These are phyloP conservation scores for Leuciscus idus DNA, from an alignment of 2,113 vertebrate genomes.

Conservation along the genomic window DNA sequence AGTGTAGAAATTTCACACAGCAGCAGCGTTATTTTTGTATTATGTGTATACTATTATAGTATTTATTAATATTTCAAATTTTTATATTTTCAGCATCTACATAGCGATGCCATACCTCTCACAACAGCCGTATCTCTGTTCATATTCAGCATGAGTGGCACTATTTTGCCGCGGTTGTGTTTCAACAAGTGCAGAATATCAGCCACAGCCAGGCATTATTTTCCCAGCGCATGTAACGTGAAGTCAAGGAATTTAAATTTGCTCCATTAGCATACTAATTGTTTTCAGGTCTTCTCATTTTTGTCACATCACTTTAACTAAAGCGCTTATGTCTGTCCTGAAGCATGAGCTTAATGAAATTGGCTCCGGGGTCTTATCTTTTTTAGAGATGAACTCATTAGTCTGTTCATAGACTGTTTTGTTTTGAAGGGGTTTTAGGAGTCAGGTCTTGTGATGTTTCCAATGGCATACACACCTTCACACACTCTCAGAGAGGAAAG, in stretches of 20 bases:
- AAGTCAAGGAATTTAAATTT: constrained; percentile 43
- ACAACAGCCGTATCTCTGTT: not conserved
- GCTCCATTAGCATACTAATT: constrained; percentile 60
- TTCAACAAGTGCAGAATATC: constrained; percentile 17
- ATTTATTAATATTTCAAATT: not conserved
- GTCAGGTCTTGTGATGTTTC: constrained; percentile 1
- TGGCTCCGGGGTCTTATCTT: constrained; percentile 38
- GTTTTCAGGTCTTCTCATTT: constrained; percentile 55
- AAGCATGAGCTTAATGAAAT: constrained; percentile 56
- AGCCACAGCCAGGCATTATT: constrained; percentile 32
- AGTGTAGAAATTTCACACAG: not conserved
- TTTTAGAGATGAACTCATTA: constrained; percentile 49
- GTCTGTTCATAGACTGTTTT: constrained; percentile 39
- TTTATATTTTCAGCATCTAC: not conserved
- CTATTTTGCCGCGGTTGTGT: not conserved
- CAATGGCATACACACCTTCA: not conserved
- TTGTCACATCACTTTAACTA: constrained; percentile 46
- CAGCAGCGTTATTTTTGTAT: not conserved
- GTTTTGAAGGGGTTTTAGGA: constrained; percentile 44
- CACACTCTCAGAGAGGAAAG: not conserved
- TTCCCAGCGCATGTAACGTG: constrained; percentile 12
- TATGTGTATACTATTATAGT: no score
- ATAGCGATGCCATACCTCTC: not conserved
- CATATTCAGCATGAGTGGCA: not conserved
- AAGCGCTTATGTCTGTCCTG: constrained; percentile 35